These are phyloP conservation scores for Leucoma salicis DNA, from an alignment of 2,888 invertebrate species.

Conservation along the genomic window DNA sequence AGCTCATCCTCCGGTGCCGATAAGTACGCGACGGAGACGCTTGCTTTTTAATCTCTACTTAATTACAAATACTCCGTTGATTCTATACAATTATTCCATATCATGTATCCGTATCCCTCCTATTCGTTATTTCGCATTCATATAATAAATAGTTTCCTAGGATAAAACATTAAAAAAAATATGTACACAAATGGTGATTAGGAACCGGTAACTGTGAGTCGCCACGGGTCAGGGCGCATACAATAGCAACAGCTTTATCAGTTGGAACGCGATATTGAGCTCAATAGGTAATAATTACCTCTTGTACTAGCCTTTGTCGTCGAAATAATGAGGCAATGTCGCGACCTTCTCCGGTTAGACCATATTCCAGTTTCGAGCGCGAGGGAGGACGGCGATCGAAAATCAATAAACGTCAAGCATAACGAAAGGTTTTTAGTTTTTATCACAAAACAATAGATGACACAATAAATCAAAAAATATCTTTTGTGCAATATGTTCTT, in stretches of 20 bases:
- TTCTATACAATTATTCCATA: slow-evolving; percentile 59
- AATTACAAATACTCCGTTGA: slow-evolving; percentile 48
- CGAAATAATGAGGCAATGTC: slow-evolving; percentile 64
- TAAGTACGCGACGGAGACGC: slow-evolving; percentile 36
- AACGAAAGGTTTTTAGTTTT: slow-evolving; percentile 54
- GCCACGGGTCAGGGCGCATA: slow-evolving; percentile 49
- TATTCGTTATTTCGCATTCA: slow-evolving; percentile 13
- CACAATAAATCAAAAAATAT: slow-evolving; percentile 73
- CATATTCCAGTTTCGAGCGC: slow-evolving; percentile 56
- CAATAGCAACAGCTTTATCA: slow-evolving; percentile 50
- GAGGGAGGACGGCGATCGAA: slow-evolving; percentile 55
- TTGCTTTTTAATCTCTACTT: slow-evolving; percentile 38
- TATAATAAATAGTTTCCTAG: slow-evolving; percentile 12
- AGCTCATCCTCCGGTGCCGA: slow-evolving; percentile 36
- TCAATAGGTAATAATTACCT: slow-evolving; percentile 65
- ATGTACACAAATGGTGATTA: slow-evolving; percentile 52
- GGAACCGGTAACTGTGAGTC: slow-evolving; percentile 53
- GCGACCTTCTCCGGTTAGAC: slow-evolving; percentile 58
- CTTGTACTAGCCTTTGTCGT: slow-evolving; percentile 64
- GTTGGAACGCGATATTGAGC: slow-evolving; percentile 46
- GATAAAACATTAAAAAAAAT: neutral
- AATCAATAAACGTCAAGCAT: slow-evolving; percentile 57
- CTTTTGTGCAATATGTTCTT: slow-evolving; percentile 65
- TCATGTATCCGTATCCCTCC: slow-evolving; percentile 25
- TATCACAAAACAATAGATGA: slow-evolving; percentile 54